A percentile compares a stretch with the other conserved stretches of the same genome.
These are phyloP conservation scores for Herminia tarsipennalis DNA, from an alignment of 2,888 invertebrate genomes.

Conservation along the genomic window DNA sequence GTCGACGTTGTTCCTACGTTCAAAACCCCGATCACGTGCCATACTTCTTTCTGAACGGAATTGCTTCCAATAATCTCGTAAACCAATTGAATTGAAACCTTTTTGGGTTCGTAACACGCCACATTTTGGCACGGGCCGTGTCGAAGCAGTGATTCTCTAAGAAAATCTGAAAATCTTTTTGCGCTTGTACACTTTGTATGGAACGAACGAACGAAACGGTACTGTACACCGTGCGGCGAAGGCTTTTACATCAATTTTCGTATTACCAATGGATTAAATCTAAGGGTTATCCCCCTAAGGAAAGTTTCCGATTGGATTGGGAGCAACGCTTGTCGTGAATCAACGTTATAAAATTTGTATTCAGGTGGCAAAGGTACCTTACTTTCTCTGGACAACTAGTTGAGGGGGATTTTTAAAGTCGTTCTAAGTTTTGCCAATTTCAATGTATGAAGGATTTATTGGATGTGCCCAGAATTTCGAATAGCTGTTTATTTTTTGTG, in stretches of 20 bases:
- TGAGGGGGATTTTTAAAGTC: constrained; percentile 68
- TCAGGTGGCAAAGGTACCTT: constrained; percentile 70
- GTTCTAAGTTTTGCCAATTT: constrained; percentile 33
- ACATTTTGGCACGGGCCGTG: constrained; percentile 64
- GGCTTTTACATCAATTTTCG: constrained; percentile 84
- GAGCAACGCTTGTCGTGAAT: constrained; percentile 70
- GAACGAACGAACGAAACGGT: constrained; percentile 62
- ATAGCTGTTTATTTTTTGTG: constrained; percentile 17
- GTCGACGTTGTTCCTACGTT: constrained; percentile 56
- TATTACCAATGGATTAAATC: constrained; percentile 84
- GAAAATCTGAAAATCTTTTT: constrained; percentile 73
- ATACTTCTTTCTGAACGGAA: constrained; percentile 82
- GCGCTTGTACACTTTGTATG: constrained; percentile 71
- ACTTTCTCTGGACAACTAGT: constrained; percentile 65
- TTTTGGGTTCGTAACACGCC: constrained; percentile 67
- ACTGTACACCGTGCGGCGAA: constrained; percentile 61
- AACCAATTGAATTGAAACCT: constrained; percentile 77
- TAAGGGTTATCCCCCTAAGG: constrained; percentile 73
- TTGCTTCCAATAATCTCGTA: constrained; percentile 76
- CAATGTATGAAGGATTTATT: constrained; percentile 43
- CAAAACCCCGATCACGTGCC: constrained; percentile 72
- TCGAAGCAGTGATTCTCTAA: constrained; percentile 68
- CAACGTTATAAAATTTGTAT: constrained; percentile 82
- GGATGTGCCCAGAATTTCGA: constrained; percentile 30
- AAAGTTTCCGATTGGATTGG: constrained; percentile 80